A percentile compares a stretch with the other conserved stretches of the same genome.
Evolutionary conservation across 2,797 vertebrate species (phyloP).

Genomic region (Kryptolebias ocellatus): DNA sequence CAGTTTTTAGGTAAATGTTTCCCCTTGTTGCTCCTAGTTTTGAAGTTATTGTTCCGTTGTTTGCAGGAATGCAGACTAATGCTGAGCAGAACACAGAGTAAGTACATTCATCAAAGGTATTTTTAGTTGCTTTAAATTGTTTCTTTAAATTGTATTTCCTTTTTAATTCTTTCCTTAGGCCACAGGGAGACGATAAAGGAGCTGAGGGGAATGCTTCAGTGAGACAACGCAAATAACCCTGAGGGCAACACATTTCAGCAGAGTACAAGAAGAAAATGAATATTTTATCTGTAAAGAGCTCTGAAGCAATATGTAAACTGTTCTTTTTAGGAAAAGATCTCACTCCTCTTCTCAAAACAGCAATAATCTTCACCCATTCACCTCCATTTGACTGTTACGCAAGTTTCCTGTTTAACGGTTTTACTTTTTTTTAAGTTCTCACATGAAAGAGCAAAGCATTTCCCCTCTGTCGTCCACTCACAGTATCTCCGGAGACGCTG

Average conservation of each 20-base stretch:
- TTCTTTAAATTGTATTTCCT: neutral
- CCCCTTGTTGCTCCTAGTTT: neutral
- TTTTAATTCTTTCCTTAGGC: constrained; percentile 66
- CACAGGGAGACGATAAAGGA: constrained; percentile 74
- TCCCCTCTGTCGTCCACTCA: neutral
- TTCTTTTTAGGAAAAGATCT: neutral
- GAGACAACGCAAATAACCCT: constrained; percentile 78
- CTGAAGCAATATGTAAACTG: constrained; percentile 34
- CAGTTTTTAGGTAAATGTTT: too few species aligned
- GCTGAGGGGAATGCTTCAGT: constrained; percentile 59
- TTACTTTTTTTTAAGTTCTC: neutral
- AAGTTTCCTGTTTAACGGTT: neutral
- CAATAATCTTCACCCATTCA: constrained; percentile 17
- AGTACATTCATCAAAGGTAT: constrained; percentile 48
- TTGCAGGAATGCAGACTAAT: constrained; percentile 59
- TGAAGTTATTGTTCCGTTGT: constrained; percentile 4
- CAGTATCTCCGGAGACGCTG: constrained; percentile 31
- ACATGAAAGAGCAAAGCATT: neutral
- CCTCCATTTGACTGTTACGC: neutral
- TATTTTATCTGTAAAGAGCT: constrained; percentile 2
- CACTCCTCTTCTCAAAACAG: constrained; percentile 3
- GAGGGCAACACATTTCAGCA: constrained; percentile 7
- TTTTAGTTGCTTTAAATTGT: constrained; percentile 3
- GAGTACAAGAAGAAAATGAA: too few species aligned
- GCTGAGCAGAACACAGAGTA: constrained; percentile 64